Evolutionary conservation across 2,888 invertebrate species (phyloP).

Genomic region (Nomada flava): DNA sequence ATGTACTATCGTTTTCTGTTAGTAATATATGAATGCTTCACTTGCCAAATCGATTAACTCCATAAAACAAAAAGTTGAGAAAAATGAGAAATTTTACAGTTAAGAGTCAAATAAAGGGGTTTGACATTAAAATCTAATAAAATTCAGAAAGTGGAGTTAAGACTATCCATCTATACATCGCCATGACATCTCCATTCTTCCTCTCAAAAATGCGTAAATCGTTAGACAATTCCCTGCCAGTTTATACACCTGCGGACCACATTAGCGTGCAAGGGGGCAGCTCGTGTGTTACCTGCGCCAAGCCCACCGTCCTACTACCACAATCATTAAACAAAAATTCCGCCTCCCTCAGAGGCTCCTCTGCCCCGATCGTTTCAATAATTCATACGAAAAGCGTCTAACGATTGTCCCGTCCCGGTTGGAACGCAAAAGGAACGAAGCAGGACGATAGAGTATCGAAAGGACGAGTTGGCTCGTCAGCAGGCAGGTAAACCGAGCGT

Average conservation of each 20-base stretch:
- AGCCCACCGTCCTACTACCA: background rate
- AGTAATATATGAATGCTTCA: too few species aligned
- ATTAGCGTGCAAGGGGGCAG: background rate
- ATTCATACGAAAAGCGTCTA: slow-evolving; percentile 24
- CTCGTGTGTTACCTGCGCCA: background rate
- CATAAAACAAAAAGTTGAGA: too few species aligned
- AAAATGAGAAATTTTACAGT: too few species aligned
- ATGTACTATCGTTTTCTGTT: too few species aligned
- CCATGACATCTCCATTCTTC: background rate
- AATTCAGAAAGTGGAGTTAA: too few species aligned
- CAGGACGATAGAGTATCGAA: background rate
- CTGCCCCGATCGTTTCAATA: slow-evolving; percentile 31
- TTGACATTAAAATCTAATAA: too few species aligned
- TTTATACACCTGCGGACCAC: background rate
- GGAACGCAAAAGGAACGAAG: background rate
- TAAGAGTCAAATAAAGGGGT: too few species aligned
- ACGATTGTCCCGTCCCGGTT: slow-evolving; percentile 20
- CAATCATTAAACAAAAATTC: slow-evolving; percentile 31
- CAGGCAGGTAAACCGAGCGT: slow-evolving; percentile 42
- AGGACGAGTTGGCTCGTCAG: background rate
- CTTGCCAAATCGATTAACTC: too few species aligned
- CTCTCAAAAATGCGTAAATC: background rate
- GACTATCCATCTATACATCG: too few species aligned
- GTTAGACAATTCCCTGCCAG: background rate
- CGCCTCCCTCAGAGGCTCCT: background rate